phyloP scores from a whole-genome alignment of 2,888 invertebrate genomes.

The Heteromurus nitidus region DNA sequence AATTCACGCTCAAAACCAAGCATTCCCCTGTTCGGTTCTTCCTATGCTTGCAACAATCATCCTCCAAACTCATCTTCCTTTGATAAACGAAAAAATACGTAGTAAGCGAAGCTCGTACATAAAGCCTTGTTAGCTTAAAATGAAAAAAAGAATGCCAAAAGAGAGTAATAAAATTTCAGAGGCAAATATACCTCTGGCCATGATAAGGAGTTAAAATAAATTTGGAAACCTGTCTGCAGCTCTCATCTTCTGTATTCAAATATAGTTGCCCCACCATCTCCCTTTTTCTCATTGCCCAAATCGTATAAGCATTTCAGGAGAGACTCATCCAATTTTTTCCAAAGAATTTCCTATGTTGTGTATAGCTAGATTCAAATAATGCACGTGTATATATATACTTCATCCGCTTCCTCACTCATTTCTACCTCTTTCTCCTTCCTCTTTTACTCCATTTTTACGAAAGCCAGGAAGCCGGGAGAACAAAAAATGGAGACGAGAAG shows the following conservation, averaged over 20 bases:
- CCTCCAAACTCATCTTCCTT: background rate
- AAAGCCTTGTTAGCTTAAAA: conserved; percentile 7
- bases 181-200: conserved; percentile 43
- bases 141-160: conserved; percentile 7
- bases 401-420: conserved; percentile 24
- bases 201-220: conserved; percentile 38
- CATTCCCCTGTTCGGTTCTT: conserved; percentile 2
- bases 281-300: too few species aligned
- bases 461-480: conserved; percentile 11
- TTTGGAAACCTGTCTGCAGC: conserved; percentile 27
- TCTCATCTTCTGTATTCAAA: conserved; percentile 11
- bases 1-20: background rate
- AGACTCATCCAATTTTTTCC: too few species aligned
- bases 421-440: conserved; percentile 13
- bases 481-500: conserved; percentile 17
- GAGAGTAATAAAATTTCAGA: conserved; percentile 32
- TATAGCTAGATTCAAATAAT: too few species aligned
- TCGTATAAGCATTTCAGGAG: too few species aligned
- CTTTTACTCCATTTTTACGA: too few species aligned
- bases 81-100: conserved; percentile 2
- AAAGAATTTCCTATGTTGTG: too few species aligned
- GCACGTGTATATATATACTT: background rate
- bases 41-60: too few species aligned
- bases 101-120: background rate
- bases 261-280: too few species aligned